A percentile compares a stretch with the other conserved stretches of the same genome.
phyloP scores from a whole-genome alignment of 2,113 vertebrate genomes.

The Manacus vitellinus region DNA sequence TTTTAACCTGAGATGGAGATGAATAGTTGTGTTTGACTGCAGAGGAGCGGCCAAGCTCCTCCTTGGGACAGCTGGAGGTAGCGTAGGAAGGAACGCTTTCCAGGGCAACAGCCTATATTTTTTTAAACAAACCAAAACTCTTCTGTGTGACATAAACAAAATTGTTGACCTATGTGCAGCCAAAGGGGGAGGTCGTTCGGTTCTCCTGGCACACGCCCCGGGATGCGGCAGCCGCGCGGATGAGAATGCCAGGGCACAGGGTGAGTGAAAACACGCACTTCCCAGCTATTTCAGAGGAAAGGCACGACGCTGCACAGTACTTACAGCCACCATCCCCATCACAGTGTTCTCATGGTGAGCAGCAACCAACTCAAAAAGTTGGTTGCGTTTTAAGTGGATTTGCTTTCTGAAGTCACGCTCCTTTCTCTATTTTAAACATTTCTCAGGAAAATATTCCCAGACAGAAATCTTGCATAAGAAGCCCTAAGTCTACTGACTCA shows the following conservation, averaged over 20 bases:
- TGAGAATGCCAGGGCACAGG: not conserved
- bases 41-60: not conserved
- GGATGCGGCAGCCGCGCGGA: not conserved
- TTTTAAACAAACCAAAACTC: constrained; percentile 25
- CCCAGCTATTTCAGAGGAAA: not conserved
- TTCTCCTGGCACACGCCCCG: accelerated
- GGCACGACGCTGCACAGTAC: accelerated
- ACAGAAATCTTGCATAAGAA: constrained; percentile 21
- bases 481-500: not conserved
- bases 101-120: not conserved
- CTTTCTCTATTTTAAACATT: not conserved
- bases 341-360: not conserved
- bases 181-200: not conserved
- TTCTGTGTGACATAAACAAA: constrained; percentile 18
- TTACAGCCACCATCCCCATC: accelerated
- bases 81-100: not conserved
- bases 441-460: constrained; percentile 7
- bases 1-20: not conserved
- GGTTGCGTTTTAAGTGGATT: not conserved
- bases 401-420: not conserved
- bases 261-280: not conserved
- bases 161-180: not conserved
- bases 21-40: not conserved
- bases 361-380: not conserved
- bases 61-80: constrained; percentile 9